These are phyloP conservation scores for Drosophila baimaii DNA, from an alignment of 1,140 invertebrate species.

Conservation along the genomic window DNA sequence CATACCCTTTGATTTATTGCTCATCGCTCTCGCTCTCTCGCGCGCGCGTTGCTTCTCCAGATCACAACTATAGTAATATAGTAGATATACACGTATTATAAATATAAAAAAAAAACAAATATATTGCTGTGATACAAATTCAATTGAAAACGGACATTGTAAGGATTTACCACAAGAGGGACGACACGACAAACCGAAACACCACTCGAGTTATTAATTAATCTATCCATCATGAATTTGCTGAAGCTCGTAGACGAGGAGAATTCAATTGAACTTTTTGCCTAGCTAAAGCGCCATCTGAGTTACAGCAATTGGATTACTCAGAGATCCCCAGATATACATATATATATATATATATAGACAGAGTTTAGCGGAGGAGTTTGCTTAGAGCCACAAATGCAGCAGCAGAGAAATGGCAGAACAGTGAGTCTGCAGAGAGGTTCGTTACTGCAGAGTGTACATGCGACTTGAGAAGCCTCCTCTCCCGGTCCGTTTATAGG, in stretches of 20 bases:
- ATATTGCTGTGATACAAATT: conserved; percentile 83
- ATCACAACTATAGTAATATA: conserved; percentile 25
- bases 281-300: conserved; percentile 20
- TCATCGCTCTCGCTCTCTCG: too few species aligned
- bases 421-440: not conserved
- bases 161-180: conserved; percentile 62
- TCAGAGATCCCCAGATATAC: conserved; percentile 21
- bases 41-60: conserved; percentile 25
- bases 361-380: conserved; percentile 14
- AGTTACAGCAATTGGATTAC: conserved; percentile 31
- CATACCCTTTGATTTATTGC: conserved; percentile 22
- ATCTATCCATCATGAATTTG: conserved; percentile 49
- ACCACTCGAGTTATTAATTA: conserved; percentile 35
- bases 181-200: conserved; percentile 29
- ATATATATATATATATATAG: not conserved
- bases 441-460: not conserved
- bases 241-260: conserved; percentile 46
- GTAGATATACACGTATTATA: conserved; percentile 42
- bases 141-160: conserved; percentile 77
- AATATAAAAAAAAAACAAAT: conserved; percentile 63
- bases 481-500: not conserved
- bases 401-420: conserved; percentile 2
- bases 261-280: conserved; percentile 35
- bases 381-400: conserved; percentile 21
- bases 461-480: too few species aligned